phyloP scores from a whole-genome alignment of 2,888 invertebrate species.

The Elgonia sp. region DNA sequence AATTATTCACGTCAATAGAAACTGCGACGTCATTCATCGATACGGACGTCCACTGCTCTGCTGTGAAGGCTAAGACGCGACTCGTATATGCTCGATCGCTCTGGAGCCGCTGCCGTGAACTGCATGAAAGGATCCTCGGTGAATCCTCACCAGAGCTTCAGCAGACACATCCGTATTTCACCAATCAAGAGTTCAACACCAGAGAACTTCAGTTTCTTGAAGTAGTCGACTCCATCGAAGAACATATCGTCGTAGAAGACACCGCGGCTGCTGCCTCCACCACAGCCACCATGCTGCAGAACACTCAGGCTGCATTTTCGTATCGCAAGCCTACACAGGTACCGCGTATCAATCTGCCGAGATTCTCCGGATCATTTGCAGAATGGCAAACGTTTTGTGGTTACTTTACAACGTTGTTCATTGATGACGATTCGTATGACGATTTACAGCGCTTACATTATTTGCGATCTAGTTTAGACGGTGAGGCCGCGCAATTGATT shows the following conservation, averaged over 20 bases:
- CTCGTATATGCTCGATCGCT: not conserved
- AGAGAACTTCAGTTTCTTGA: too few relatives aligned
- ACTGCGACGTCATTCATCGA: not conserved
- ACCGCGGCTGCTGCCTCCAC: too few relatives aligned
- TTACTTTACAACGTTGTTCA: not conserved
- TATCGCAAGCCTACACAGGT: not conserved
- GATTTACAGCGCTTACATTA: not conserved
- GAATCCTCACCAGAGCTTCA: not conserved
- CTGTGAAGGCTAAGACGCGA: not conserved
- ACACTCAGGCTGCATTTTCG: too few relatives aligned
- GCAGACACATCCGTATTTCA: not conserved
- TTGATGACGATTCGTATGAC: slow-evolving; percentile 1
- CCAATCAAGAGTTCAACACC: too few relatives aligned
- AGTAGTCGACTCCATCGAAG: too few relatives aligned
- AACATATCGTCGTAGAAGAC: too few relatives aligned
- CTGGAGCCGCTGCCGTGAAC: not conserved
- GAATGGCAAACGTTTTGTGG: slow-evolving; percentile 3
- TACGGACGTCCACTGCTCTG: not conserved
- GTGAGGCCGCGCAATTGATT: not conserved
- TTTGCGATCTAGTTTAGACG: slow-evolving; percentile 4
- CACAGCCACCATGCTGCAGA: too few relatives aligned
- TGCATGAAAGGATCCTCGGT: not conserved
- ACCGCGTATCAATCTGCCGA: not conserved
- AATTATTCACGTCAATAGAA: not conserved
- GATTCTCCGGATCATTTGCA: slow-evolving; percentile 2